phyloP scores from a whole-genome alignment of 1,140 invertebrate species.

The Drosophila aff. region DNA sequence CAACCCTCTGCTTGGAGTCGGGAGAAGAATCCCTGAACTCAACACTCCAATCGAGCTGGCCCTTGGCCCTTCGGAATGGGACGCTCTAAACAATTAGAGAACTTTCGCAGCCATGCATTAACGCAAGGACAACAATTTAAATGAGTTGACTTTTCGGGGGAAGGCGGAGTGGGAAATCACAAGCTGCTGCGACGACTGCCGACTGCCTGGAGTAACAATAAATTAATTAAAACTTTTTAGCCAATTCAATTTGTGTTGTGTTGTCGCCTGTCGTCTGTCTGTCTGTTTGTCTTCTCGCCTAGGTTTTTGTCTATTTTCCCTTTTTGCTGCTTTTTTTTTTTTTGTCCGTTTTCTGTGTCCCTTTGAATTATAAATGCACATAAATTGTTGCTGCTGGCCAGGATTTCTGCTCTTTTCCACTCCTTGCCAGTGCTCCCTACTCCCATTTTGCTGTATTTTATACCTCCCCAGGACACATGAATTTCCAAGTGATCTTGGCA shows the following conservation, averaged over 20 bases:
- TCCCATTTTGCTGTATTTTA: constrained; percentile 8
- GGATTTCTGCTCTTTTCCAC: constrained; percentile 35
- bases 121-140: constrained; percentile 78
- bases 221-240: constrained; percentile 84
- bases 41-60: constrained; percentile 51
- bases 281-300: constrained; percentile 18
- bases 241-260: constrained; percentile 82
- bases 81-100: constrained; percentile 73
- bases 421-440: constrained; percentile 2
- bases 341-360: constrained; percentile 42
- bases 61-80: constrained; percentile 8
- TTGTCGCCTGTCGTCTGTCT: constrained; percentile 55
- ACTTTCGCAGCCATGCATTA: constrained; percentile 78
- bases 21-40: constrained; percentile 16
- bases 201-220: constrained; percentile 77
- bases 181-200: constrained; percentile 46
- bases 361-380: constrained; percentile 82
- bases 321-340: constrained; percentile 2
- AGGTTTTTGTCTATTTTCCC: constrained; percentile 15
- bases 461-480: constrained; percentile 56
- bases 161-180: constrained; percentile 20
- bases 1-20: background rate
- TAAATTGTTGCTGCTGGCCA: constrained; percentile 70
- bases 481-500: constrained; percentile 72
- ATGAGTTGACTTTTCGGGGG: constrained; percentile 60